A percentile compares a stretch with the other conserved stretches of the same genome.
phyloP scores from a whole-genome alignment of 53 echinoderm and acorn worm genomes.

The Echinometra lucunter region DNA sequence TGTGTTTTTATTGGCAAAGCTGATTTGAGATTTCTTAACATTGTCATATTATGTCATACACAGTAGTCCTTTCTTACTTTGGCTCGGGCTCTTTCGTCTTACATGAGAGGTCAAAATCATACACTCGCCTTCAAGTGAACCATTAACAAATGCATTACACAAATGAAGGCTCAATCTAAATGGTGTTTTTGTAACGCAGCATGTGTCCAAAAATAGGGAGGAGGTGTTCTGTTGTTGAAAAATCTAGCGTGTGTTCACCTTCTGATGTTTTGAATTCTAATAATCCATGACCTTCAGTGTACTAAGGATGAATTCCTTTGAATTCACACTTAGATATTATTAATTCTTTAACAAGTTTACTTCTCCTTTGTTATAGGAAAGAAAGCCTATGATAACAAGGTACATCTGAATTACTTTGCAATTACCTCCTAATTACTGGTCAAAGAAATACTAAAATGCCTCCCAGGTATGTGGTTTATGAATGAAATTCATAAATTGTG shows the following conservation, averaged over 20 bases:
- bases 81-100: not conserved
- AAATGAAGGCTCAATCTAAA: constrained; percentile 32
- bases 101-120: constrained; percentile 14
- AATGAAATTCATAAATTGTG: not conserved
- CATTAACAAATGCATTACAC: constrained; percentile 55
- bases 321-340: not conserved
- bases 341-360: not conserved
- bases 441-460: not conserved
- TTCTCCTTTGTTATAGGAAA: not conserved
- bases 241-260: constrained; percentile 34
- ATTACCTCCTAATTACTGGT: not conserved
- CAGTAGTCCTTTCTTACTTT: not conserved
- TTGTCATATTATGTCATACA: not conserved
- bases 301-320: constrained; percentile 15
- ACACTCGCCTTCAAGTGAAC: constrained; percentile 21
- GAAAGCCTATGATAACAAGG: not conserved
- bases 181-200: constrained; percentile 61
- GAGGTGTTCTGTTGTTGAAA: not conserved
- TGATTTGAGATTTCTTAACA: not conserved
- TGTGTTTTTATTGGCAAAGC: not conserved
- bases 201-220: constrained; percentile 5
- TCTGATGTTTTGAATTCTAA: not conserved
- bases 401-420: constrained; percentile 17
- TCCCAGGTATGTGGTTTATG: not conserved
- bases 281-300: not conserved